Evolutionary conservation across 2,888 invertebrate species (phyloP).

Genomic region (Ephialtes manifestator): DNA sequence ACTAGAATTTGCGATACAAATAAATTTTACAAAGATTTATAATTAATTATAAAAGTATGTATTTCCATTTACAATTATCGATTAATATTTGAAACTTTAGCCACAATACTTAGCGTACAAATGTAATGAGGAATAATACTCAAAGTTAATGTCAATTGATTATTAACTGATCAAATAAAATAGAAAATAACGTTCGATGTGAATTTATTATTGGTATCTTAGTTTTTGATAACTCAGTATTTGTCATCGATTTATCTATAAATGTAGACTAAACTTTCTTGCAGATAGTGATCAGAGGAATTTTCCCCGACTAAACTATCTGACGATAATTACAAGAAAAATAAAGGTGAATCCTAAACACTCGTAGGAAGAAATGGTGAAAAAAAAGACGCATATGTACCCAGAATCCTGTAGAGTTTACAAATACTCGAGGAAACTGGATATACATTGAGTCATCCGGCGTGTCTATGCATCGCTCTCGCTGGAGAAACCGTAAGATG

Average conservation of each 20-base stretch:
- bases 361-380: neutral
- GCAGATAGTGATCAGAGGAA: neutral
- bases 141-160: no score
- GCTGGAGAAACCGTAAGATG: constrained; percentile 29
- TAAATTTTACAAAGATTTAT: no score
- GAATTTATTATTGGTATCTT: neutral
- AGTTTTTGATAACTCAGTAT: neutral
- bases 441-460: constrained; percentile 60
- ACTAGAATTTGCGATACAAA: no score
- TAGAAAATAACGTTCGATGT: no score
- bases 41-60: no score
- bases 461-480: constrained; percentile 16
- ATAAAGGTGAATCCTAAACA: neutral
- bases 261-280: neutral
- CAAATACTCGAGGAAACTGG: constrained; percentile 54
- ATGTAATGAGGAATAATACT: no score
- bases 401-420: constrained; percentile 19
- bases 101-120: neutral
- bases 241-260: neutral
- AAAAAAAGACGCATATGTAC: neutral
- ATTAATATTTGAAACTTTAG: neutral
- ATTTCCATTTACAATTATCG: neutral
- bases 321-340: neutral
- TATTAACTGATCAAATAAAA: no score
- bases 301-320: neutral